These are phyloP conservation scores for Kryptolebias marmoratus DNA, from an alignment of 2,113 vertebrate genomes.

Conservation along the genomic window DNA sequence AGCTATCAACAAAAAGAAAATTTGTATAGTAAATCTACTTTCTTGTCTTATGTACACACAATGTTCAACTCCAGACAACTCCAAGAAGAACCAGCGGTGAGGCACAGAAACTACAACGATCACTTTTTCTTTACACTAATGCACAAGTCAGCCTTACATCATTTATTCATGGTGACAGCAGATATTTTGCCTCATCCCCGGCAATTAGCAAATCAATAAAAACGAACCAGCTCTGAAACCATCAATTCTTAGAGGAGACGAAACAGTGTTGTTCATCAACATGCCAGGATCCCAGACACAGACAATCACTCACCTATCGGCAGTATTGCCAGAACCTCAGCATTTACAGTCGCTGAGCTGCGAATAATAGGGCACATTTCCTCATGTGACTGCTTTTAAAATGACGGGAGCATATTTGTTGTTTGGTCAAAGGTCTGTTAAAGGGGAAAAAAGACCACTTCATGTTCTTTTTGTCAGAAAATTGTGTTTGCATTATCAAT, in stretches of 20 bases:
- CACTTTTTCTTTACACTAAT: constrained; percentile 55
- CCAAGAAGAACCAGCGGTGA: background rate
- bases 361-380: constrained; percentile 43
- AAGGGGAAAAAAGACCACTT: constrained; percentile 9
- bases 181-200: constrained; percentile 63
- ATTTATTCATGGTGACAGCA: constrained; percentile 76
- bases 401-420: constrained; percentile 35
- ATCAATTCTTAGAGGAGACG: constrained; percentile 63
- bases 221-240: constrained; percentile 69
- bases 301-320: constrained; percentile 66
- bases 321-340: constrained; percentile 57
- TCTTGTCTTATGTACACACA: background rate
- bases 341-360: constrained; percentile 45
- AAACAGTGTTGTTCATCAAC: constrained; percentile 70
- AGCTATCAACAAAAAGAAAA: background rate
- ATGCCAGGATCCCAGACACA: constrained; percentile 55
- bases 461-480: constrained; percentile 17
- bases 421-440: constrained; percentile 27
- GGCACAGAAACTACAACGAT: constrained; percentile 3
- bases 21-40: background rate
- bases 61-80: background rate
- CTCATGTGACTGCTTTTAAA: constrained; percentile 48
- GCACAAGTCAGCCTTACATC: constrained; percentile 68
- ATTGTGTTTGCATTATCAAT: constrained; percentile 41
- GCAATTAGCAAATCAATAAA: constrained; percentile 81